Base-by-base conservation (phyloP, 2,797 vertebrate genomes). In the Dermochelys coriacea region DNA sequence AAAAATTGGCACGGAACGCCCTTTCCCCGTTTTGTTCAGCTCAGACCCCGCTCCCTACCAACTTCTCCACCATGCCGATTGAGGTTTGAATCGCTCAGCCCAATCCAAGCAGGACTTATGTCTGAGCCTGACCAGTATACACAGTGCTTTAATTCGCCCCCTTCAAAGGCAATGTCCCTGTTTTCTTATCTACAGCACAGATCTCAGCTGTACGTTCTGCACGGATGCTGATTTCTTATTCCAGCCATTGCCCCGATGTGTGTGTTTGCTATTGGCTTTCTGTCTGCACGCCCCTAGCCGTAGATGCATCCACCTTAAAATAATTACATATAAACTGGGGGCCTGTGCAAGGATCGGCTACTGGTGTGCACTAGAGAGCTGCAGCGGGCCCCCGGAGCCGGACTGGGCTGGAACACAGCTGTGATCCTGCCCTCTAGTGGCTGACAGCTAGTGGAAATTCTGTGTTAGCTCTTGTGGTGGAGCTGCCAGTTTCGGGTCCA, bases 11-110 rank as follows among this genome's bases (percentile, higher is more conserved):
- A 29, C 5, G 5, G 59, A 37, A 68, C 21, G n/a, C 34, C 19
- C 19, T 25, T 64, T 71, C n/a, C 64, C 64, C 11, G 21, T 71
- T n/a, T 41, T 37, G 61, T 71, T 71, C n/a, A 6, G n/a, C 4
- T 54, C 54, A 54, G 54, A 54, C 31, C 37, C 64, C 3, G 5
- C 10, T 37, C 19, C 64, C 64, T 68, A 19, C n/a, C 61, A 71
- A 4, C n/a, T 10, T 68, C 64, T 34, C 64, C 8, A 21, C 19
- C n/a, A 19, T 0, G n/a, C 19, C 5, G 5, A 37, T 12, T 4
- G 9, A 68, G 64, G n/a, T 19, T n/a, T 37, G n/a, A 31, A n/a
- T 71, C 10, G 19, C 64, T 71, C 64, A 23, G n/a, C n/a, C n/a
- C 37, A 37, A 18, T 21, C 9, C 64, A 41, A 41, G n/a, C 11